phyloP scores from a whole-genome alignment of 2,797 vertebrate species.

The Oryzias dopingdopingensis region DNA sequence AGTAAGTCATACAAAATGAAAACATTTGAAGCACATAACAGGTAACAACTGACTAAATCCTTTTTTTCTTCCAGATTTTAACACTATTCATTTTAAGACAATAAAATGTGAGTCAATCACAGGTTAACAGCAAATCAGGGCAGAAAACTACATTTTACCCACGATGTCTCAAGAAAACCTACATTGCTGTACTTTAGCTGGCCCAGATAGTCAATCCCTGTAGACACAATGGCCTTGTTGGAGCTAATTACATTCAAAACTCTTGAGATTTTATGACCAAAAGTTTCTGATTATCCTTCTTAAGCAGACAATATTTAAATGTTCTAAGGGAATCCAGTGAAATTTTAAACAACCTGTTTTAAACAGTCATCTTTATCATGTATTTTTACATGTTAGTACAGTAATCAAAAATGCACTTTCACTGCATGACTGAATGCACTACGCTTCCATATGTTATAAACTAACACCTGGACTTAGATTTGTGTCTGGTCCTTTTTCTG shows the following conservation, averaged over 20 bases:
- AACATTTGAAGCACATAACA: background rate
- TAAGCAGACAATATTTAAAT: conserved; percentile 1
- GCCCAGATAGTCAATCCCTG: conserved; percentile 62
- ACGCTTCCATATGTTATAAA: background rate
- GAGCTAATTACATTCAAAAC: conserved; percentile 58
- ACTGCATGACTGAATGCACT: too few relatives aligned
- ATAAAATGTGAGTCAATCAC: background rate
- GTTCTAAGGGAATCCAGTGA: background rate
- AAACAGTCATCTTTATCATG: background rate
- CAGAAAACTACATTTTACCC: conserved; percentile 9
- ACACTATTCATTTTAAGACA: background rate
- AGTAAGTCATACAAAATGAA: background rate
- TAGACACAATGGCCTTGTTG: conserved; percentile 69
- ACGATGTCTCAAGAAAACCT: conserved; percentile 41
- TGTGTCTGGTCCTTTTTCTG: background rate
- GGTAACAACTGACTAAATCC: background rate
- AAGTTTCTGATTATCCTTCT: conserved; percentile 24
- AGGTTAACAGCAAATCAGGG: conserved; percentile 8
- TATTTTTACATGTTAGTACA: background rate
- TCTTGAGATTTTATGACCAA: conserved; percentile 34
- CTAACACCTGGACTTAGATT: background rate
- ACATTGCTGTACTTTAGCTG: conserved; percentile 40
- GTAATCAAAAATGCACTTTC: too few relatives aligned
- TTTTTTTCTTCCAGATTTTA: background rate
- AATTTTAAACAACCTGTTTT: background rate